Evolutionary conservation across 2,113 vertebrate genomes (phyloP).

Genomic region (Tauraco erythrolophus): DNA sequence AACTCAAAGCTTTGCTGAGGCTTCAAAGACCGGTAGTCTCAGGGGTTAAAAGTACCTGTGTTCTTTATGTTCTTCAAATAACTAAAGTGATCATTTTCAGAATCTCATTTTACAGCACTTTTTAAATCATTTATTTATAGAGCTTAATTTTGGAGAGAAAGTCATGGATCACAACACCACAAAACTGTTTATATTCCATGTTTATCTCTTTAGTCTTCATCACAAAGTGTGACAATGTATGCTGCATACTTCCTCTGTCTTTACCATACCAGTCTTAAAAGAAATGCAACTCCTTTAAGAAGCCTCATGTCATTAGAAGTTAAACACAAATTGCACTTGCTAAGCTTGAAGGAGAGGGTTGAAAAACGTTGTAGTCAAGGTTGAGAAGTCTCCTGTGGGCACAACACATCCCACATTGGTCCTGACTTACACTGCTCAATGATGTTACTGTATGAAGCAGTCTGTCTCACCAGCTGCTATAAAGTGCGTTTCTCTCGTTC

Average conservation of each 20-base stretch:
- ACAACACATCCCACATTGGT: background rate
- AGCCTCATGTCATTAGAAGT: background rate
- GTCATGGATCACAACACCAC: background rate
- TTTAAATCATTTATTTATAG: background rate
- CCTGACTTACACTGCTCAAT: background rate
- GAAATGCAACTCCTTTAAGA: background rate
- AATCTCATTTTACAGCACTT: background rate
- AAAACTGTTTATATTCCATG: background rate
- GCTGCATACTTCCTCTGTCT: background rate
- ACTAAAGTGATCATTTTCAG: background rate
- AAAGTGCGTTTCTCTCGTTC: background rate
- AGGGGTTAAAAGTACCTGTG: background rate
- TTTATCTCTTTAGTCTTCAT: background rate
- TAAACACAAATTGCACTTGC: background rate
- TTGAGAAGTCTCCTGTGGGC: background rate
- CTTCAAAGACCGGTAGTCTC: background rate
- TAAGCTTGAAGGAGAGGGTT: background rate
- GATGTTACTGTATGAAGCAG: background rate
- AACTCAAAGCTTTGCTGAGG: background rate
- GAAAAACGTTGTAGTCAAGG: background rate
- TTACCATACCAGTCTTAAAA: background rate
- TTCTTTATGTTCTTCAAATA: background rate
- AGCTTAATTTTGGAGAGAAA: background rate
- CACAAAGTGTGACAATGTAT: background rate
- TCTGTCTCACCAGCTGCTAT: background rate